Evolutionary conservation across 2,113 vertebrate genomes (phyloP), one percentile per base, ranked within the genome.

Genomic region (Strigops habroptila): DNA sequence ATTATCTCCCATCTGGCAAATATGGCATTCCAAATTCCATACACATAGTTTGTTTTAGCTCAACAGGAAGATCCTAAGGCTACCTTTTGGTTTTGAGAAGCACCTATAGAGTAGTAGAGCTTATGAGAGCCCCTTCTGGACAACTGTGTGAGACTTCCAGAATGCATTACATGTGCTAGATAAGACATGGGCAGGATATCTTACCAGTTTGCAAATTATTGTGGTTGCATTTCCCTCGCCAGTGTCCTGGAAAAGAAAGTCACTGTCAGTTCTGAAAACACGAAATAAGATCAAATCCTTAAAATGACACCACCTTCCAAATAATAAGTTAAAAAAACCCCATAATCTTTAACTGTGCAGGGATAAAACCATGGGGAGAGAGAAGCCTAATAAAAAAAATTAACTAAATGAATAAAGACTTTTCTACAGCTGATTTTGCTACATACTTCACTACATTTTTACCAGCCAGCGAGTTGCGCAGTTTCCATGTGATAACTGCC

Each of bases 171-270:
- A n/a, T 1, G 2, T 17, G 14, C 13, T 28, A 23, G 74, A 30
- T 24, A 8, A 60, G 53, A 41, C 44, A 90, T 15, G 63, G 25
- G 76, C 23, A 84, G 37, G 22, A 15, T 81, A 57, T 10, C 97
- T 97, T 91, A 98, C 98, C 97, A 17, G 90, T 63, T 0, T 46
- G 43, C 84, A 86, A 90, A 69, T 15, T 3, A 46, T 7, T 68
- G 21, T 31, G 31, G 25, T 7, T 71, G 5, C 18, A 27, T 17
- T 97, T 98, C 57, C 93, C 35, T 59, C 1, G 80, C 8, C 1
- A 63, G 59, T 18, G 79, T 13, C 17, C 98, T 98, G 86, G 22
- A 94, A 95, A n/a, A 93, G 17, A 71, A 31, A 81, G 22, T 70
- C 35, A 84, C 31, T 55, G 48, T 96, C 37, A 90, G 33, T 53